Base-by-base conservation (phyloP, 1,140 invertebrate genomes). In the Drosophila takahashii region DNA sequence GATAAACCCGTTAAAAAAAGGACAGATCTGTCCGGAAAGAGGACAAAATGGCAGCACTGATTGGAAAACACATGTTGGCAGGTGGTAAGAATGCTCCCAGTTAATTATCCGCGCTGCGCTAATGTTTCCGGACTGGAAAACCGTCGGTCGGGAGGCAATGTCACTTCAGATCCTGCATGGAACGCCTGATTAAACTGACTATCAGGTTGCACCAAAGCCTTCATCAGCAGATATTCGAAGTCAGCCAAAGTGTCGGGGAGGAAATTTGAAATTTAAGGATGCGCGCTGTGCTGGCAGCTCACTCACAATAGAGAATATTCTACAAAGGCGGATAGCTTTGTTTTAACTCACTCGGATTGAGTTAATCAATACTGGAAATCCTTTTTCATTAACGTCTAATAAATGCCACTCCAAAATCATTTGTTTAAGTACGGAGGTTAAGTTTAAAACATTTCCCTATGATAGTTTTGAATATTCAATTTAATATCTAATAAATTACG, bases 41-140 rank as follows among this genome's bases (percentile, higher is more conserved):
- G n/a, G n/a, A n/a, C n/a, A n/a, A n/a, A n/a, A n/a, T n/a, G n/a
- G n/a, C n/a, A n/a, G n/a, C n/a, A n/a, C n/a, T n/a, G n/a, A 70
- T 69, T 69, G 15, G 16, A 70, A 47, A 70, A 39, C 41, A 36
- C 50, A 34, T 57, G 34, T 34, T 57, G 64, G 50, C 64, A 54
- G 48, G 34, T 70, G 47, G 18, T 69, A 37, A 56, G 59, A 66
- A 67, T 42, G 45, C 45, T 9, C 4, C 15, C 9, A 22, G 15
- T 11, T 37, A 37, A 66, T 69, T 66, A 45, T 36, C 58, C n/a
- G 42, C 34, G 34, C 34, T n/a, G 34, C 32, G 42, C 39, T 5
- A 34, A 44, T 36, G 32, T 15, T 45, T 45, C 16, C n/a, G n/a
- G 13, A 10, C 18, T 26, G 10, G 9, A 22, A 42, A 45, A 7